These are phyloP conservation scores for Adela reaumurella DNA, from an alignment of 2,888 invertebrate genomes.

Conservation along the genomic window DNA sequence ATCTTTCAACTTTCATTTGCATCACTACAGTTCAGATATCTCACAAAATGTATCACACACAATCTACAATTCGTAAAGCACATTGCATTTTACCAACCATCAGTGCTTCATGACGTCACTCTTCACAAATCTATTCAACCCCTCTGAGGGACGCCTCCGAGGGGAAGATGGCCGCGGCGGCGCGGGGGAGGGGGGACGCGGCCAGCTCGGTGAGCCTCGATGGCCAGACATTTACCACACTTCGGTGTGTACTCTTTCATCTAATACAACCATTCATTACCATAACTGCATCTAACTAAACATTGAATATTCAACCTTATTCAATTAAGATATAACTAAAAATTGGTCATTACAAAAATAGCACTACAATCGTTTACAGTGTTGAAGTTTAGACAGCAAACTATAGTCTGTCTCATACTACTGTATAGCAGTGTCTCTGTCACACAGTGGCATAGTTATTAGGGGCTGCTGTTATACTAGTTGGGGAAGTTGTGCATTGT, in stretches of 20 bases:
- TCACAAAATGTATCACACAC: no score
- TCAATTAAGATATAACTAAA: no score
- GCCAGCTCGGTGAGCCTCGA: constrained; percentile 54
- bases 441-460: constrained; percentile 58
- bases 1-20: no score
- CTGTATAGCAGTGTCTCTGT: constrained; percentile 42
- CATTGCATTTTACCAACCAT: no score
- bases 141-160: neutral
- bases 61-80: no score
- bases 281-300: constrained; percentile 13
- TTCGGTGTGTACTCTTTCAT: constrained; percentile 38
- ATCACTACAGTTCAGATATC: no score
- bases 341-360: no score
- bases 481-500: constrained; percentile 52
- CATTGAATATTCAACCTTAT: constrained; percentile 10
- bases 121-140: neutral
- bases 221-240: constrained; percentile 55
- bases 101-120: no score
- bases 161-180: neutral
- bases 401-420: neutral
- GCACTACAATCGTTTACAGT: no score
- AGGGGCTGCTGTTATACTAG: constrained; percentile 58
- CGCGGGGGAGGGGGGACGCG: constrained; percentile 41
- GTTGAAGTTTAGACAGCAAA: neutral
- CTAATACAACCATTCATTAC: constrained; percentile 19